Conservation (phyloP, 1,140 invertebrate species). For the Asobara japonica region DNA sequence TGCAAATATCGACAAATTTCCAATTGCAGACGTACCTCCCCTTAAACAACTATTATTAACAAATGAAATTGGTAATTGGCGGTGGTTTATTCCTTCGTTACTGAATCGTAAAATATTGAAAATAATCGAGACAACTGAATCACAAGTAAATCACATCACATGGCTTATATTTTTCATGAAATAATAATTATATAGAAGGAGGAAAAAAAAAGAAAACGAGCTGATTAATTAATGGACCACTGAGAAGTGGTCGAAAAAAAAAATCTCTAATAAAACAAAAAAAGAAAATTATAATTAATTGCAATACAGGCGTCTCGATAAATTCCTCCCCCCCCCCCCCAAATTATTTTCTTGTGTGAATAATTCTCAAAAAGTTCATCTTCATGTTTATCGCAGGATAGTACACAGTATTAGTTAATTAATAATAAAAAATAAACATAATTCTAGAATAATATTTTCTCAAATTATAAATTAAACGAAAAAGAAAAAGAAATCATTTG, state of each 20-base stretch:
- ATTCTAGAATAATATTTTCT: conserved; percentile 58
- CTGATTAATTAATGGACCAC: neutral
- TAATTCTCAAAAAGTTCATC: neutral
- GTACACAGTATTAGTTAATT: conserved; percentile 45
- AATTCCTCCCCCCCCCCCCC: neutral
- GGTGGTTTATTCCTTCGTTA: neutral
- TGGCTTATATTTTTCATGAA: conserved; percentile 4
- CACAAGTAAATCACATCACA: conserved; percentile 20
- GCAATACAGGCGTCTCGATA: conserved; percentile 2
- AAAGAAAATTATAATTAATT: neutral
- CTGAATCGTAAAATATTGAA: neutral
- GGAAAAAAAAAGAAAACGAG: neutral
- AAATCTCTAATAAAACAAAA: neutral
- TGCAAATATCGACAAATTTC: too few relatives aligned
- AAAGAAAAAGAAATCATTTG: conserved; percentile 44
- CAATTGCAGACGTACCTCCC: too few relatives aligned
- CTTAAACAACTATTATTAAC: too few relatives aligned
- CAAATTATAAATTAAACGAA: conserved; percentile 59
- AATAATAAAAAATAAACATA: conserved; percentile 51
- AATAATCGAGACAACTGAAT: neutral
- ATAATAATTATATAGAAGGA: conserved; percentile 11
- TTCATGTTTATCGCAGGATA: neutral
- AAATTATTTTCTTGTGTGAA: neutral
- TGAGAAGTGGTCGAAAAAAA: neutral
- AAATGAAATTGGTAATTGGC: neutral